phyloP scores from a whole-genome alignment of 1,140 invertebrate genomes.

The Meloidogyne chitwoodi region DNA sequence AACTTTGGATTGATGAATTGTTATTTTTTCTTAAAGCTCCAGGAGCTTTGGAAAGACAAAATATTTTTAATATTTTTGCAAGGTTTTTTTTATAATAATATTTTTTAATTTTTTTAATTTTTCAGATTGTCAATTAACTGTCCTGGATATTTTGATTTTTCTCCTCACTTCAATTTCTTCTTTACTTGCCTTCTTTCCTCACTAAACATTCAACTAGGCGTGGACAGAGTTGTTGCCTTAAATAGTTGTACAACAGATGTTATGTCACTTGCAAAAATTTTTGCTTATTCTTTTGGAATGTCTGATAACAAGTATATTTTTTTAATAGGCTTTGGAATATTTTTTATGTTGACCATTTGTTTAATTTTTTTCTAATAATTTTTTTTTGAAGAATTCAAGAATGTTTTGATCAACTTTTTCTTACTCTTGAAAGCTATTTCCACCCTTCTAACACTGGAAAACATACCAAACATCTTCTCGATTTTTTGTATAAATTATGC shows the following conservation, averaged over 20 bases:
- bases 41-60: constrained; percentile 37
- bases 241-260: constrained; percentile 22
- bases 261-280: constrained; percentile 11
- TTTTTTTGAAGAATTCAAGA: constrained; percentile 66
- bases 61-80: constrained; percentile 48
- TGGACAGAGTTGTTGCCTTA: constrained; percentile 63
- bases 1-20: constrained; percentile 78
- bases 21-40: constrained; percentile 58
- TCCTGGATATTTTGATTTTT: constrained; percentile 82
- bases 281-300: constrained; percentile 31
- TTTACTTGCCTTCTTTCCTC: constrained; percentile 74
- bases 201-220: constrained; percentile 75
- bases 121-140: constrained; percentile 69
- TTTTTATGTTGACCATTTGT: no score
- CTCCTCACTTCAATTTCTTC: constrained; percentile 64
- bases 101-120: not conserved
- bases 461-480: constrained; percentile 45
- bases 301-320: constrained; percentile 52
- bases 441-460: constrained; percentile 81
- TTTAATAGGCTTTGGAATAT: not conserved
- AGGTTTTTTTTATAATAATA: constrained; percentile 31
- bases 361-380: constrained; percentile 5
- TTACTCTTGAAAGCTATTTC: constrained; percentile 78
- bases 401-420: constrained; percentile 76
- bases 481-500: constrained; percentile 39